A percentile compares a stretch with the other conserved stretches of the same genome.
phyloP scores from a whole-genome alignment of 2,888 invertebrate species.

The Netelia melanura region DNA sequence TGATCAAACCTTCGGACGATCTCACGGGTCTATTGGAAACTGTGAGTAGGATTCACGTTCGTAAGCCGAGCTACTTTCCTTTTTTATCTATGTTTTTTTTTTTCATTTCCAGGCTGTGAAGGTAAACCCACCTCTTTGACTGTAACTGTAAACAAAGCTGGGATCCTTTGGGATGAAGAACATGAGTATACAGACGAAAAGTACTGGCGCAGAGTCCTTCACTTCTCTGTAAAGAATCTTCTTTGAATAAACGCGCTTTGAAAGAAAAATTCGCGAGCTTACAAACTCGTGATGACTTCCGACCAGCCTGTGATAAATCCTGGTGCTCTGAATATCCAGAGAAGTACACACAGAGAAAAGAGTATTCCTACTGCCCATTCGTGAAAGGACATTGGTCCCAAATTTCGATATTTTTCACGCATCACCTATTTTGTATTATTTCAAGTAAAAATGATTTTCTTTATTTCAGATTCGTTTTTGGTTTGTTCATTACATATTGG shows the following conservation, averaged over 20 bases:
- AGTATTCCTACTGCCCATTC: slow-evolving; percentile 81
- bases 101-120: neutral
- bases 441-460: neutral
- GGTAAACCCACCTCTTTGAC: slow-evolving; percentile 72
- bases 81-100: slow-evolving; percentile 4
- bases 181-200: slow-evolving; percentile 86
- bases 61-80: slow-evolving; percentile 1
- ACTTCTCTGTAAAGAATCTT: slow-evolving; percentile 72
- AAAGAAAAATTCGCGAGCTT: slow-evolving; percentile 37
- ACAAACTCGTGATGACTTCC: slow-evolving; percentile 73
- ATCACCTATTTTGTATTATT: slow-evolving; percentile 78
- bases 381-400: slow-evolving; percentile 85
- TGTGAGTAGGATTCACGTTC: slow-evolving; percentile 42
- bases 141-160: slow-evolving; percentile 77
- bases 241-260: slow-evolving; percentile 33
- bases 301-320: slow-evolving; percentile 87
- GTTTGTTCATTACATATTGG: neutral
- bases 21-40: slow-evolving; percentile 73
- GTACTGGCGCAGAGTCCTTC: slow-evolving; percentile 83
- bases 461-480: neutral
- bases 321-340: slow-evolving; percentile 87
- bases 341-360: slow-evolving; percentile 85
- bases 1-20: slow-evolving; percentile 83
- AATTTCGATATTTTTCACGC: slow-evolving; percentile 82
- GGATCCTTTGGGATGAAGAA: slow-evolving; percentile 86